Evolutionary conservation across 92 coral and sea anemone species (phyloP), one percentile per base, ranked within the genome.

Genomic region (Epizoanthus ramosus): DNA sequence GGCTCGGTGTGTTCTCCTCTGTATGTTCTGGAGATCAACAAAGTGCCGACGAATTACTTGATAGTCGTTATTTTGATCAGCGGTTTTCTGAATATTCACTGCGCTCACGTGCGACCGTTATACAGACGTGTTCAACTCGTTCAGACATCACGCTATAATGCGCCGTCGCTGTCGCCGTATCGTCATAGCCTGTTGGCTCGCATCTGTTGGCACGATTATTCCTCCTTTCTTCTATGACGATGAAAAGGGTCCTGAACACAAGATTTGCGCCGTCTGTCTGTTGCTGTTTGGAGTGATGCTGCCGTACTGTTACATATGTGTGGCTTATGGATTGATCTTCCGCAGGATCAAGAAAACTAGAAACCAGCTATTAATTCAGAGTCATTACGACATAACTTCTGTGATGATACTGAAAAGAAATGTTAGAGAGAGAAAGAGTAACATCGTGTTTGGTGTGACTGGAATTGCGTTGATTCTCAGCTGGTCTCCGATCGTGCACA

Each of bases 1-100:
- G 79, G 79, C 19, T 52, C 79, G 13, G 61, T 73, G 63, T 73
- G 52, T 53, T 73, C 22, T 12, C 60, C 79, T 50, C 59, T 73
- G 13, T 73, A 73, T 8, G 63, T 23, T 19, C 0, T 73, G n/a
- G 31, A 73, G 13, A 45, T 52, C 17, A 3, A 25, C 16, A 39
- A 50, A 21, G 63, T 73, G n/a, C n/a, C n/a, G 45, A 12, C 23
- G 33, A 21, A 4, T 16, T 73, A 24, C 23, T 15, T 52, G 79
- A 6, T 73, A 3, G 63, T 73, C 22, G 31, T 14, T 6, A 52
- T 53, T 24, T 47, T 73, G 60, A 23, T 10, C 37, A 52, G 41
- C 18, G 60, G 79, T n/a, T 4, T 73, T 53, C 18, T 73, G 35
- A 73, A 73, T 16, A 73, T 23, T 6, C 39, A 23, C n/a, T 52